Evolutionary conservation across 1,140 invertebrate species (phyloP), one percentile per base, ranked within the genome.

Genomic region (Pygmarrhopalites habei): DNA sequence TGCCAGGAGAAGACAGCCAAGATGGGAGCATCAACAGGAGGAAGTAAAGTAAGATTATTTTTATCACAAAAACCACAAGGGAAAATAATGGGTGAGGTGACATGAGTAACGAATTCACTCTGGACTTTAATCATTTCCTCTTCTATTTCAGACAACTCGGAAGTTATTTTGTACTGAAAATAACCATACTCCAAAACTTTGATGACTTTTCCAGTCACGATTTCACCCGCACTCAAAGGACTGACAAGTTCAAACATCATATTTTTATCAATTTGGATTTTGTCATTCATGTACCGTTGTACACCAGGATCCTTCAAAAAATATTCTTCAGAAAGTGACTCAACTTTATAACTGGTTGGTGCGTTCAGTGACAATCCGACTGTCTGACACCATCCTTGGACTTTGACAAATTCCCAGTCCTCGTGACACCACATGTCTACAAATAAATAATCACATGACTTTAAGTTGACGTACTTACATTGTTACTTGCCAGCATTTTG

Each of bases 141-240:
- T 28, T 23, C 30, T 19, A 14, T 3, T 12, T 7, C 15, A 19
- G 7, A 35, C 3, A 4, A 4, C 3, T 3, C 5, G 5, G 23
- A n/a, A 35, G 10, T 23, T 35, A 56, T 35, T 32, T 41, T 19
- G 30, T 32, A 35, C 7, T 4, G 32, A 56, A 56, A 56, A 19
- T 39, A 56, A 5, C 53, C 53, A 41, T 56, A 19, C 30, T 56
- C 39, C 30, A 56, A 39, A 3, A 56, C 53, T 39, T 56, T 23
- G 12, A 28, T 23, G 3, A 56, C 53, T 56, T 35, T 12, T 21
- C 5, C 53, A 14, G 26, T 23, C 5, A 23, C 30, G 3, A 56
- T 56, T 41, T 56, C 53, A 10, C 39, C 25, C n/a, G 25, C 2
- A 10, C 21, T 32, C 2, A 56, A n/a, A 2, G 53, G 53, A 28